phyloP scores from a whole-genome alignment of 2,797 vertebrate species.

The Balearica regulorum region DNA sequence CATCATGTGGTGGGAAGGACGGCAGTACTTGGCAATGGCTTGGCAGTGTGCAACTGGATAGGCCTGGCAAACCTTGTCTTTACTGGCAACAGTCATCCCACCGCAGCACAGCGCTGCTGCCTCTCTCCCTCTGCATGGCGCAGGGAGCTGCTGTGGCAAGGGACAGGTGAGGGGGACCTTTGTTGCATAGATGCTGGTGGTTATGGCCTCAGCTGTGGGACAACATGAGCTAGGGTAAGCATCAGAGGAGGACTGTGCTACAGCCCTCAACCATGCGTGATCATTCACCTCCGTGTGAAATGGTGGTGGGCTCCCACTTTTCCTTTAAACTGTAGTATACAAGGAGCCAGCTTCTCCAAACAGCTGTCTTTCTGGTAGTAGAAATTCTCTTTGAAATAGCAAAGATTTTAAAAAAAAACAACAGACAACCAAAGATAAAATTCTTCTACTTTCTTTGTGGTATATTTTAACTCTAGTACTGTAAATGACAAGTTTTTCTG shows the following conservation, averaged over 20 bases:
- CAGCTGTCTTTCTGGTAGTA: background rate
- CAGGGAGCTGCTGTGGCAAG: background rate
- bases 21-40: accelerated
- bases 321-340: background rate
- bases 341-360: background rate
- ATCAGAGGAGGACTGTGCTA: background rate
- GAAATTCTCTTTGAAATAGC: background rate
- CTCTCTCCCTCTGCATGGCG: too few species aligned
- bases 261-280: background rate
- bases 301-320: background rate
- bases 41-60: accelerated
- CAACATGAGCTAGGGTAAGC: background rate
- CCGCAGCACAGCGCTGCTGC: background rate
- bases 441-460: background rate
- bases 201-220: background rate
- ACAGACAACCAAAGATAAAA: background rate
- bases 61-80: background rate
- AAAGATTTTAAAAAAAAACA: background rate
- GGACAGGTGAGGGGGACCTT: background rate
- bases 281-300: background rate
- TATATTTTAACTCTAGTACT: background rate
- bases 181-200: background rate
- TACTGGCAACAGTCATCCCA: background rate
- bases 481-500: background rate
- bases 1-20: background rate